phyloP scores from a whole-genome alignment of 2,113 vertebrate species.

The Aspiorhynchus laticeps region DNA sequence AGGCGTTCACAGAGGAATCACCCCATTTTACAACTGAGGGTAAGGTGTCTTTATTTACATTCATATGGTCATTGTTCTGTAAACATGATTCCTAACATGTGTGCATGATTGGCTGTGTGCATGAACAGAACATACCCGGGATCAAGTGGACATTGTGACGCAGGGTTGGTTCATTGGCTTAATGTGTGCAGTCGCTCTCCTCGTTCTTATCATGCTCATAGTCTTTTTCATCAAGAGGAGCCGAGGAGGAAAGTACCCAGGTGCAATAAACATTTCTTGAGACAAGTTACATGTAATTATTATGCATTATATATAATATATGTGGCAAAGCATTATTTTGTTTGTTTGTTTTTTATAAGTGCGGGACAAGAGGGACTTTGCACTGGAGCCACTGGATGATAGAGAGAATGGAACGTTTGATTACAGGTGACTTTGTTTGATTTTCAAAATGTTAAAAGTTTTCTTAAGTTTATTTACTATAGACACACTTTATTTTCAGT shows the following conservation, averaged over 20 bases:
- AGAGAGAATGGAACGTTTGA: constrained; percentile 94
- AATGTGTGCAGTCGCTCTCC: constrained; percentile 96
- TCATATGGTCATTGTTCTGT: not conserved
- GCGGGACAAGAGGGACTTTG: constrained; percentile 90
- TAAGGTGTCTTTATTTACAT: constrained; percentile 60
- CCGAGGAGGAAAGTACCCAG: constrained; percentile 94
- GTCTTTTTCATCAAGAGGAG: constrained; percentile 99
- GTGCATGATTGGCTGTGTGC: constrained; percentile 19
- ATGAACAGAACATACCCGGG: constrained; percentile 82
- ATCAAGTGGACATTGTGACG: constrained; percentile 92
- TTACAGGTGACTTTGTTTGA: constrained; percentile 82
- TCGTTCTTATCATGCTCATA: constrained; percentile 92
- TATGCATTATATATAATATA: not conserved
- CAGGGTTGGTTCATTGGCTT: constrained; percentile 99
- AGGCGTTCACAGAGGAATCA: constrained; percentile 83
- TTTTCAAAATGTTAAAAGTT: not conserved
- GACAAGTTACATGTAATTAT: not conserved
- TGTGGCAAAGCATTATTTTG: not conserved
- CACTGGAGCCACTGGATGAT: constrained; percentile 86
- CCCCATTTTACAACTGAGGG: constrained; percentile 89
- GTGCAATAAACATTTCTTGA: constrained; percentile 63
- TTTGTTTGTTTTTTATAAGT: constrained; percentile 74
- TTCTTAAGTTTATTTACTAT: not conserved
- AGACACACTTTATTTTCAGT: not conserved
- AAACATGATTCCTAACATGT: not conserved